Base-by-base conservation (phyloP, 2,797 vertebrate genomes). In the Muraenolepis orangiensis region DNA sequence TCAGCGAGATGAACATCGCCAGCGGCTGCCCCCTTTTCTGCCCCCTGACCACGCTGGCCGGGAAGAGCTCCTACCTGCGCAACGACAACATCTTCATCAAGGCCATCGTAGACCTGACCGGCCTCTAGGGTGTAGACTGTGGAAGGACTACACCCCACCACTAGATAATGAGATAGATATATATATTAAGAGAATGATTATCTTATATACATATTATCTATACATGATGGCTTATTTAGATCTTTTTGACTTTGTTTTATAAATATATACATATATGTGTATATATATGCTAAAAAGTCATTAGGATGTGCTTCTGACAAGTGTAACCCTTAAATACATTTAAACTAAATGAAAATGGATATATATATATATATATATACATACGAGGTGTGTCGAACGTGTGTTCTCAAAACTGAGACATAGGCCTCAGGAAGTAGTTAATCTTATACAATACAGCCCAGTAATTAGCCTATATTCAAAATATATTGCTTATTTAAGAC, bases 21-120 rank as follows among this genome's bases (percentile, higher is more conserved):
- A 99, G 98, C 0, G 98, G 98, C 80, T 99, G 98, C 83, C 98
- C 98, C 0, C 96, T 99, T 36, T 99, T 99, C 93, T 99, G 98
- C 76, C 98, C 97, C 0, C 91, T 99, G 66, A 93, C 95, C 0
- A 95, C 96, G 83, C 94, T 99, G 92, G 96, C 97, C 0, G 91
- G 93, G 73, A 98, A 97, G 87, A 96, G 95, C 78, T 94, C 96
- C 0, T 99, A 99, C 12, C 92, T 98, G 68, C 92, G 95, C 2
- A 97, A 99, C 0, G 98, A 99, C 0, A 95, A 95, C 26, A 96
- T 99, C 82, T 99, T 99, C 87, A 96, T 99, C 83, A 99, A 99
- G 91, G 97, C 96, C 81, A 98, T 99, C 1, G 97, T 99, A 34
- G 98, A 99, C 82, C 95, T 99, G 71, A 96, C 97, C 0, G 97